A percentile compares a stretch with the other conserved stretches of the same genome.
These are phyloP conservation scores for Ptychobarbus kaznakovi DNA, from an alignment of 2,797 vertebrate genomes.

Conservation along the genomic window DNA sequence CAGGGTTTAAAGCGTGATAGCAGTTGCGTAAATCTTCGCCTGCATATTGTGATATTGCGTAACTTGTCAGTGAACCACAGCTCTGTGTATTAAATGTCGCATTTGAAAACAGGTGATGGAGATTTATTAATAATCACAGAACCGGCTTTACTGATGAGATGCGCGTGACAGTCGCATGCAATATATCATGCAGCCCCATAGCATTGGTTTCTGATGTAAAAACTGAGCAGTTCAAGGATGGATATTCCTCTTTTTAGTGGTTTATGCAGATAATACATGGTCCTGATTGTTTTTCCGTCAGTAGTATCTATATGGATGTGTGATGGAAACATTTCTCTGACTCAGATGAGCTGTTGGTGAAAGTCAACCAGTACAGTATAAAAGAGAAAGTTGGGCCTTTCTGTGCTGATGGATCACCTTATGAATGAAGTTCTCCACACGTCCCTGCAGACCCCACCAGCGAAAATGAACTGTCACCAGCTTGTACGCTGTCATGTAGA, in stretches of 20 bases:
- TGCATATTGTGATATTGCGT: no score
- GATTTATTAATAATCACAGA: no score
- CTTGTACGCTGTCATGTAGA: constrained; percentile 78
- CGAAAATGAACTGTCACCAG: constrained; percentile 75
- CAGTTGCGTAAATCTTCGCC: no score
- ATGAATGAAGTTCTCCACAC: constrained; percentile 75
- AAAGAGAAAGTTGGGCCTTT: neutral
- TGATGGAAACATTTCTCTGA: neutral
- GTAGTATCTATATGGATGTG: neutral
- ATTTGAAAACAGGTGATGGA: no score
- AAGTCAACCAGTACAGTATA: neutral
- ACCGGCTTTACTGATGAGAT: no score
- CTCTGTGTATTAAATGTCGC: no score
- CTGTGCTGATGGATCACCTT: constrained; percentile 61
- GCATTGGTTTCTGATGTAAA: neutral
- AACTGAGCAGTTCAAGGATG: neutral
- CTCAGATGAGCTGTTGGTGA: neutral
- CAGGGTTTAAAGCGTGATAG: no score
- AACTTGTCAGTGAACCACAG: no score
- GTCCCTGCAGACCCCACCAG: constrained; percentile 77
- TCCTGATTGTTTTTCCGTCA: neutral
- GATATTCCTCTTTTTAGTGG: neutral
- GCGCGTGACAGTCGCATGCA: no score
- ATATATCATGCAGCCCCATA: neutral
- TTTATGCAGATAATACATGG: neutral